Evolutionary conservation across 2,888 invertebrate genomes (phyloP).

Genomic region (Ryuthela nishihirai): DNA sequence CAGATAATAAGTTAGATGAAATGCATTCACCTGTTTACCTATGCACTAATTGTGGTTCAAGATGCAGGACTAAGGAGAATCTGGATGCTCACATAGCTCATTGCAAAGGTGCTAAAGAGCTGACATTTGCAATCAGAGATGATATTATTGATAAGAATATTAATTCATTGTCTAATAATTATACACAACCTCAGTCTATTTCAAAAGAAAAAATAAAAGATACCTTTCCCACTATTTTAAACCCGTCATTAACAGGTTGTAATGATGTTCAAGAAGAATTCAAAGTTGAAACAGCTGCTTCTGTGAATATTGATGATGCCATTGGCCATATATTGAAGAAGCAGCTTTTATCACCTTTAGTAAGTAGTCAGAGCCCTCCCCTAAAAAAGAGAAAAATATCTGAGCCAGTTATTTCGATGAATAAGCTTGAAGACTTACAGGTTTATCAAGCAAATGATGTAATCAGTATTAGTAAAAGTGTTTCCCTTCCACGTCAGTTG

Average conservation of each 20-base stretch:
- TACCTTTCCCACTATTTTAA: too few species aligned
- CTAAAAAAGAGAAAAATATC: slow-evolving; percentile 44
- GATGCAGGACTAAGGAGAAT: slow-evolving; percentile 74
- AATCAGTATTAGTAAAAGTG: not conserved
- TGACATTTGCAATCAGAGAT: slow-evolving; percentile 19
- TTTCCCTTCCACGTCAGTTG: too few species aligned
- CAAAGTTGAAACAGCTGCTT: slow-evolving; percentile 2
- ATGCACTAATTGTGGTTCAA: slow-evolving; percentile 72
- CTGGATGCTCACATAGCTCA: slow-evolving; percentile 73
- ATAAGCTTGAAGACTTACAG: not conserved
- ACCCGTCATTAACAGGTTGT: too few species aligned
- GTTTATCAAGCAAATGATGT: not conserved
- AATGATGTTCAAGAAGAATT: not conserved
- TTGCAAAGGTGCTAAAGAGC: slow-evolving; percentile 51
- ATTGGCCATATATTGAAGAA: slow-evolving; percentile 28
- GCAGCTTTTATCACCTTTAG: slow-evolving; percentile 21
- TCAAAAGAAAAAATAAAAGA: too few species aligned
- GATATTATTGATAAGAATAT: too few species aligned
- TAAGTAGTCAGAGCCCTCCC: slow-evolving; percentile 36
- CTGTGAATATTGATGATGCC: slow-evolving; percentile 4
- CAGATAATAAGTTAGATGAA: slow-evolving; percentile 13
- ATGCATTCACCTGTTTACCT: slow-evolving; percentile 11
- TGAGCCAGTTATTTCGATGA: slow-evolving; percentile 37
- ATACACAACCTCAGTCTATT: too few species aligned
- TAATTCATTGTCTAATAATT: too few species aligned